Conservation (phyloP, 2,113 vertebrate species). For the Festucalex cinctus region DNA sequence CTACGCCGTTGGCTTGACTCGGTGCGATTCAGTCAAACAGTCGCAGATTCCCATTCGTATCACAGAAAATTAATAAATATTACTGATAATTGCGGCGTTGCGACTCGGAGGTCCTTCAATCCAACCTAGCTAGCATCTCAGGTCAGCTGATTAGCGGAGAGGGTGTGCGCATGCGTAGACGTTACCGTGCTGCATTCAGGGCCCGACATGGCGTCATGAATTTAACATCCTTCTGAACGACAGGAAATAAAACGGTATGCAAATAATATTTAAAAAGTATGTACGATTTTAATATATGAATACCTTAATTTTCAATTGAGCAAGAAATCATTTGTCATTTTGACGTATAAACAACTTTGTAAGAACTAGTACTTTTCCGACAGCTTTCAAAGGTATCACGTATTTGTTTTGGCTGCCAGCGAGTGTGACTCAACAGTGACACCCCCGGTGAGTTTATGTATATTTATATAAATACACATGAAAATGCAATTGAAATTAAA, state of each 20-base stretch:
- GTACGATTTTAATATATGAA: not conserved
- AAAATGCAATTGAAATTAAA: no score
- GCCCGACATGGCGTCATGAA: conserved; percentile 3
- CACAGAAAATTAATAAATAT: conserved; percentile 6
- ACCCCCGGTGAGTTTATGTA: not conserved
- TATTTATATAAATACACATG: no score
- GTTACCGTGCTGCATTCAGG: not conserved
- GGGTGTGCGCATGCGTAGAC: conserved; percentile 44
- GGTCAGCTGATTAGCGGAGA: conserved; percentile 67
- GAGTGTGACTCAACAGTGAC: not conserved
- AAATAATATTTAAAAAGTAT: not conserved
- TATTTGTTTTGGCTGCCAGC: not conserved
- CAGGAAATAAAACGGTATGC: not conserved
- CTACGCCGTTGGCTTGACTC: conserved; percentile 16
- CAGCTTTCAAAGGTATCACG: not conserved
- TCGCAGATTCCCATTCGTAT: conserved; percentile 30
- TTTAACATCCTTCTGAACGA: not conserved
- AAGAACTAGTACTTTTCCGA: not conserved
- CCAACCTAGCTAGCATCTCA: conserved; percentile 47
- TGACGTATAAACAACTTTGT: not conserved
- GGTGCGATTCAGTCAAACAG: conserved; percentile 20
- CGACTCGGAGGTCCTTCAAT: conserved; percentile 41
- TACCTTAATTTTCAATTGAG: not conserved
- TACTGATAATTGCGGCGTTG: conserved; percentile 27
- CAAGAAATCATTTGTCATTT: not conserved